phyloP scores from a whole-genome alignment of 2,113 vertebrate genomes.

The Axis porcinus region DNA sequence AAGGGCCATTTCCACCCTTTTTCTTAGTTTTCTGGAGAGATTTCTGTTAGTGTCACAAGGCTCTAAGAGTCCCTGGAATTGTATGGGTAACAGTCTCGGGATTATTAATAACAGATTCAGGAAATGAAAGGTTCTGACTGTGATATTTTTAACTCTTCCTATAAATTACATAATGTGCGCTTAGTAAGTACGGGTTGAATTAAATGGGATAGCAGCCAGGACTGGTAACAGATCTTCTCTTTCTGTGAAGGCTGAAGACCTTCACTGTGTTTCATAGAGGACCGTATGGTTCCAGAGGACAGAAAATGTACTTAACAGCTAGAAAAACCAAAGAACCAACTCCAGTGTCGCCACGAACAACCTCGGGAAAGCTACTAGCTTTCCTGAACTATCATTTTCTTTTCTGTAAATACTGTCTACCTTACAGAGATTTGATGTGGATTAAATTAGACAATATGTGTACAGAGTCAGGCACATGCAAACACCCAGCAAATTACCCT shows the following conservation, averaged over 20 bases:
- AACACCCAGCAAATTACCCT: neutral
- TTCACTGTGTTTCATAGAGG: neutral
- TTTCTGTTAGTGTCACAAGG: neutral
- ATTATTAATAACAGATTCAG: neutral
- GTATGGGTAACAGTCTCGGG: neutral
- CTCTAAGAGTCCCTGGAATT: neutral
- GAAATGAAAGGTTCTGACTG: neutral
- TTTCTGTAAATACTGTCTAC: constrained; percentile 64
- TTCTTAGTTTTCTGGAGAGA: neutral
- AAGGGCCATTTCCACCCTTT: neutral
- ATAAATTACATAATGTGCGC: neutral
- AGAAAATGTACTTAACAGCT: neutral
- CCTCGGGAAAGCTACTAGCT: constrained; percentile 47
- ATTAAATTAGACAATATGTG: constrained; percentile 51
- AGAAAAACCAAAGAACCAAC: neutral
- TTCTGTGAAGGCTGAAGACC: neutral
- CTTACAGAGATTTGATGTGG: constrained; percentile 61
- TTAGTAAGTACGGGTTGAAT: neutral
- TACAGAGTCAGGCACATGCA: neutral
- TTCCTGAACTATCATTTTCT: constrained; percentile 63
- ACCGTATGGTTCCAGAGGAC: neutral
- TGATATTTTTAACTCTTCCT: neutral
- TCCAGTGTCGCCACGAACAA: neutral
- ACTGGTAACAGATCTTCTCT: neutral
- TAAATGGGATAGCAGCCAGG: neutral